Percentiles rank a stretch among this genome's conserved stretches.
phyloP scores from a whole-genome alignment of 2,797 vertebrate species.

The Florisuga fusca region DNA sequence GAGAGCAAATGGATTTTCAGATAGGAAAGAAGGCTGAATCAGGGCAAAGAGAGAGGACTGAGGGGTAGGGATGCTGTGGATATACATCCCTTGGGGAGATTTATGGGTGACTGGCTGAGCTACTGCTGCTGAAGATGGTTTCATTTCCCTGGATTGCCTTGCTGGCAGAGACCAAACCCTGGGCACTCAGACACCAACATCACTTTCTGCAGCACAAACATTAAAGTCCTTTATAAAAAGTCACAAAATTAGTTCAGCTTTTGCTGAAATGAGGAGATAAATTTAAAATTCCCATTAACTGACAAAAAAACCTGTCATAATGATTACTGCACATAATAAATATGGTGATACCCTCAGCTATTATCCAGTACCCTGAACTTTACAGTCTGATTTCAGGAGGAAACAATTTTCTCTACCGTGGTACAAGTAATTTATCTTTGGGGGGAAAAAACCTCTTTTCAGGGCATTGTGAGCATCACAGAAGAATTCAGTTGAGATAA shows the following conservation, averaged over 20 bases:
- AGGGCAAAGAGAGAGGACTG: neutral
- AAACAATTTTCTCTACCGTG: neutral
- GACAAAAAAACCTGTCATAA: neutral
- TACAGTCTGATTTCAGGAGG: neutral
- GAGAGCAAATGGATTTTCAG: neutral
- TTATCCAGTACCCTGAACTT: neutral
- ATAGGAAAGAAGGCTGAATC: neutral
- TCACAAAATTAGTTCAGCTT: neutral
- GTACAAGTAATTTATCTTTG: neutral
- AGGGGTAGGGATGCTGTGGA: neutral
- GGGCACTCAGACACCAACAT: neutral
- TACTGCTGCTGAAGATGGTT: neutral
- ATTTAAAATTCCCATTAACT: neutral
- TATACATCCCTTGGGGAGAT: neutral
- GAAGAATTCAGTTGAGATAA: neutral
- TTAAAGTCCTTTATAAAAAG: neutral
- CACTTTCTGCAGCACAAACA: neutral
- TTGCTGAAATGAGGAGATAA: neutral
- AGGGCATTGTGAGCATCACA: neutral
- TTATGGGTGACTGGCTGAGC: slow-evolving; percentile 28
- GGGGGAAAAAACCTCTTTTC: neutral
- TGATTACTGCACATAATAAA: neutral
- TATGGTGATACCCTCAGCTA: neutral
- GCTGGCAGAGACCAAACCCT: neutral
- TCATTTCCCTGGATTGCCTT: neutral